Base-by-base conservation (phyloP, 2,888 invertebrate genomes). In the Acanthosepion lycidas region DNA sequence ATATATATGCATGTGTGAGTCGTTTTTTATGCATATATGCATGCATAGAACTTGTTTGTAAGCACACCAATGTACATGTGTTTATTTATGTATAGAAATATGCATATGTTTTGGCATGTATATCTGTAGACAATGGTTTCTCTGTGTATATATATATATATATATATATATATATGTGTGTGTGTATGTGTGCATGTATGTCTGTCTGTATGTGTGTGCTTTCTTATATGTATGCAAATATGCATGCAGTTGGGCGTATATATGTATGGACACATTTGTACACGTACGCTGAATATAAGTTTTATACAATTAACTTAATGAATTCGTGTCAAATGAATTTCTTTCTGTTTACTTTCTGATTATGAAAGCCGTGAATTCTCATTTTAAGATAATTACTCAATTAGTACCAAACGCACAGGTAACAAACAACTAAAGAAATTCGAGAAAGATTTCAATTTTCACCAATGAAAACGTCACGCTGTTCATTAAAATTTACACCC, bases 341-440 rank as follows among this genome's bases (percentile, higher is more conserved):
- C 28, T 78, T 28, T 78, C 28, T 78, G 12, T 78, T 78, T 78
- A 78, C 6, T 28, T 78, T 78, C 78, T 78, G 55, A 78, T 78
- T 78, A 28, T 1, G n/a, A 26, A 78, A 78, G 78, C 78, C 78
- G 78, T 26, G 28, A 78, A 78, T 78, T 78, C 78, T 28, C n/a
- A 78, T 78, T 78, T 78, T n/a, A 78, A 78, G 28, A 78, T 78
- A 78, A 78, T 78, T 78, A 78, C 78, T n/a, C 78, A 78, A 78
- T 78, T 78, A 78, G 78, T 78, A 78, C 78, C 28, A 26, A 78
- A 78, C 78, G 28, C 78, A 9, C 28, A 78, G 28, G 28, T 78
- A 28, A 78, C 78, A n/a, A 28, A 78, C 28, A 78, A 78, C 28
- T 78, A 78, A 78, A 78, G 78, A 78, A 78, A 78, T n/a, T 23